phyloP scores from a whole-genome alignment of 2,888 invertebrate genomes.

The Coenonympha arcania region DNA sequence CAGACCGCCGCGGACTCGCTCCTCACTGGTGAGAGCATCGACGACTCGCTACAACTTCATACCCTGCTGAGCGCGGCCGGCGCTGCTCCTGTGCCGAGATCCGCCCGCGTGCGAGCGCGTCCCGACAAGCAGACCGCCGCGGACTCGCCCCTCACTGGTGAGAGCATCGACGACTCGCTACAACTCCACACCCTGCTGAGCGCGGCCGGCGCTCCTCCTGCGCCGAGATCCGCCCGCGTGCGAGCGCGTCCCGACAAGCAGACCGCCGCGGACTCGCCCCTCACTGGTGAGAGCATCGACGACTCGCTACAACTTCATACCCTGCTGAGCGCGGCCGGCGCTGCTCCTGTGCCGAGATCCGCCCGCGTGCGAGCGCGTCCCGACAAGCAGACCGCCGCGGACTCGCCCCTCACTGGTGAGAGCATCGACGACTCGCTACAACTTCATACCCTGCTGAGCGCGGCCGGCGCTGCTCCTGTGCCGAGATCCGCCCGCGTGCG shows the following conservation, averaged over 20 bases:
- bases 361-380: constrained; percentile 32
- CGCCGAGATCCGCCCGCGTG: constrained; percentile 32
- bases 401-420: constrained; percentile 45
- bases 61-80: constrained; percentile 53
- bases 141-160: constrained; percentile 46
- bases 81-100: constrained; percentile 36
- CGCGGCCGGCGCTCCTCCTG: constrained; percentile 38
- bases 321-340: constrained; percentile 48
- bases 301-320: constrained; percentile 60
- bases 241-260: constrained; percentile 38
- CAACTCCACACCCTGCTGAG: constrained; percentile 62
- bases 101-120: constrained; percentile 32
- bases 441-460: constrained; percentile 61
- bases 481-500: constrained; percentile 33
- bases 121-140: constrained; percentile 40
- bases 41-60: constrained; percentile 57
- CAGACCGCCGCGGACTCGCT: constrained; percentile 40
- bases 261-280: constrained; percentile 40
- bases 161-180: constrained; percentile 39
- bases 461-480: constrained; percentile 35
- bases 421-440: constrained; percentile 44
- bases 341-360: constrained; percentile 36
- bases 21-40: constrained; percentile 40
- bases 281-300: constrained; percentile 41
- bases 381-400: constrained; percentile 41